Percentiles rank a stretch among this genome's conserved stretches.
Evolutionary conservation across 2,888 invertebrate genomes (phyloP).

Genomic region (Pyrrhosoma nymphula): DNA sequence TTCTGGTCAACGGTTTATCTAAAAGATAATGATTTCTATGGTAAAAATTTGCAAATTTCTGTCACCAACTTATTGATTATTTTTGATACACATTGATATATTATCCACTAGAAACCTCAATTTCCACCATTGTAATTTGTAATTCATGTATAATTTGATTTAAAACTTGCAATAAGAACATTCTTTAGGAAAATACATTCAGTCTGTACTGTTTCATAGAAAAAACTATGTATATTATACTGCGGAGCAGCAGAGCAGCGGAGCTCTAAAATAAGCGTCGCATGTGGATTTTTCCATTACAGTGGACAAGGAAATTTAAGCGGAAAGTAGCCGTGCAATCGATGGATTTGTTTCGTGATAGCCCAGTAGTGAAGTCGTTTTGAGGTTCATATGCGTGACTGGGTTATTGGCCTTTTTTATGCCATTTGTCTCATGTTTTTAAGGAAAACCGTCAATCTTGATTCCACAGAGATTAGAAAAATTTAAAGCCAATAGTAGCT

Average conservation of each 20-base stretch:
- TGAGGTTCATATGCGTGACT: neutral
- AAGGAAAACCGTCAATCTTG: neutral
- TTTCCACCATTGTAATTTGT: no score
- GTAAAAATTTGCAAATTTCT: no score
- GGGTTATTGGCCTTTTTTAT: neutral
- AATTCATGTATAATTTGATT: no score
- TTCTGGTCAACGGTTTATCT: no score
- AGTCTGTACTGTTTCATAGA: no score
- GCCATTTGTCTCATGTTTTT: neutral
- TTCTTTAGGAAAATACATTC: no score
- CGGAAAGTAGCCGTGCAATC: neutral
- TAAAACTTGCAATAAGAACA: no score
- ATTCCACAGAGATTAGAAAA: neutral
- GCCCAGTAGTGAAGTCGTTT: neutral
- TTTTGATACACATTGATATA: no score
- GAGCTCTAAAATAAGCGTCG: neutral
- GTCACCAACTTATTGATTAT: no score
- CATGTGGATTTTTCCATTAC: neutral
- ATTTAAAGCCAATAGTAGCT: neutral
- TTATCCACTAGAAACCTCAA: no score
- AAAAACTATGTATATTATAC: no score
- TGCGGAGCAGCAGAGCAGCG: neutral
- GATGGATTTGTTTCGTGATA: slow-evolving; percentile 4
- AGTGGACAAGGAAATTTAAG: neutral
- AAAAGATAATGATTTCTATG: no score